Conservation (phyloP, 1,140 invertebrate genomes). For the Ceratina calcarata region DNA sequence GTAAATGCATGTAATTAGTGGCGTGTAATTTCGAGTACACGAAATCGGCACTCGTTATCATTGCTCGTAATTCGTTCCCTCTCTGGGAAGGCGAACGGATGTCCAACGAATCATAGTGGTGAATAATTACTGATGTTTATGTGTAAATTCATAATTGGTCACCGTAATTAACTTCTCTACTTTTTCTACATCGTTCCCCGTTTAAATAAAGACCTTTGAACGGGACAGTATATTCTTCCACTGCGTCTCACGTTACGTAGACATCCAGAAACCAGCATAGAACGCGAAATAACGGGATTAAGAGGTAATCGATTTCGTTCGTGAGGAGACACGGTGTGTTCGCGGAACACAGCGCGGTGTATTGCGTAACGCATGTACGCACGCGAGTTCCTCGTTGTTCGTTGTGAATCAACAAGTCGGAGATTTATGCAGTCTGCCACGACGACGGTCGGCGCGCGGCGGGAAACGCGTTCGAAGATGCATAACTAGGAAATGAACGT, state of each 20-base stretch:
- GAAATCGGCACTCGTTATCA: conserved; percentile 15
- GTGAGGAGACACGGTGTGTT: background rate
- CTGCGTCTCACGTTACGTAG: background rate
- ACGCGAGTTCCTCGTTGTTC: conserved; percentile 15
- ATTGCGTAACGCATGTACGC: conserved; percentile 45
- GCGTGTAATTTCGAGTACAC: conserved; percentile 27
- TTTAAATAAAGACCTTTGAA: too few species aligned
- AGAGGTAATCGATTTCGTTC: conserved; percentile 52
- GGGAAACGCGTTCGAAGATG: conserved; percentile 28
- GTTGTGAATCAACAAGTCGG: conserved; percentile 48
- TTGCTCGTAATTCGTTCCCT: conserved; percentile 19
- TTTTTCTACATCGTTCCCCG: too few species aligned
- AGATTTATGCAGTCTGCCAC: conserved; percentile 49
- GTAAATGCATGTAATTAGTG: conserved; percentile 39
- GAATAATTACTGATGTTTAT: too few species aligned
- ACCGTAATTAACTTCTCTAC: too few species aligned
- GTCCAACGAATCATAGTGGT: background rate
- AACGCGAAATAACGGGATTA: conserved; percentile 30
- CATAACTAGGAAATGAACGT: conserved; percentile 24
- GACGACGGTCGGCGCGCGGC: background rate
- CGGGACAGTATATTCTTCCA: too few species aligned
- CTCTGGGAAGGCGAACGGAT: too few species aligned
- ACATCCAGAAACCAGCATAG: background rate
- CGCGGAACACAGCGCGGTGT: background rate
- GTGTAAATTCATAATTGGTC: too few species aligned